Evolutionary conservation across 1,140 invertebrate genomes (phyloP).

Genomic region (Scaptomyza montana): DNA sequence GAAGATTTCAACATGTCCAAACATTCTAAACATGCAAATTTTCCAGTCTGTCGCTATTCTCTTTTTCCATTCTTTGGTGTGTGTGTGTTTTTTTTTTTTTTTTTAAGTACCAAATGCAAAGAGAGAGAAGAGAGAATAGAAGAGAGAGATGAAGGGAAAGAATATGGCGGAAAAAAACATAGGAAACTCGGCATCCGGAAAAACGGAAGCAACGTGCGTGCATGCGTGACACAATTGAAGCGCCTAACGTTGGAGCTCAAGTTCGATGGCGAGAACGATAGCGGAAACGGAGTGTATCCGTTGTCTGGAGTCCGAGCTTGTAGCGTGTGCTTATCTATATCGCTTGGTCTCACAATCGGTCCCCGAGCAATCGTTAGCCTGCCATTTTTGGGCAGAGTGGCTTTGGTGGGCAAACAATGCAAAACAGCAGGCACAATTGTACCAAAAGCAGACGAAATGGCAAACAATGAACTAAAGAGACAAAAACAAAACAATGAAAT

Average conservation of each 20-base stretch:
- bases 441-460: slow-evolving; percentile 37
- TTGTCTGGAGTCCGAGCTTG: slow-evolving; percentile 4
- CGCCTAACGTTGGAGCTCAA: slow-evolving; percentile 58
- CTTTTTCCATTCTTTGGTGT: slow-evolving; percentile 11
- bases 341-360: slow-evolving; percentile 53
- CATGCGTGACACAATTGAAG: slow-evolving; percentile 82
- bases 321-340: slow-evolving; percentile 6
- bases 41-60: slow-evolving; percentile 78
- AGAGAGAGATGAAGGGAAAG: slow-evolving; percentile 3
- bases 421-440: slow-evolving; percentile 37
- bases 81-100: neutral
- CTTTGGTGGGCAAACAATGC: slow-evolving; percentile 62
- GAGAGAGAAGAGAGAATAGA: slow-evolving; percentile 13
- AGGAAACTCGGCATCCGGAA: slow-evolving; percentile 79
- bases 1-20: slow-evolving; percentile 81
- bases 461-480: slow-evolving; percentile 66
- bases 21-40: slow-evolving; percentile 77
- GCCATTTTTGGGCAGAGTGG: slow-evolving; percentile 71
- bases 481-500: slow-evolving; percentile 21
- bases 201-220: slow-evolving; percentile 81
- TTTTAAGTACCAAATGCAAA: slow-evolving; percentile 42
- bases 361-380: slow-evolving; percentile 78
- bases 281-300: neutral
- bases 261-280: neutral
- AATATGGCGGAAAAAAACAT: slow-evolving; percentile 64